Percentiles rank a stretch among this genome's conserved stretches.
These are phyloP conservation scores for Podocnemis expansa DNA, from an alignment of 2,113 vertebrate genomes.

Conservation along the genomic window DNA sequence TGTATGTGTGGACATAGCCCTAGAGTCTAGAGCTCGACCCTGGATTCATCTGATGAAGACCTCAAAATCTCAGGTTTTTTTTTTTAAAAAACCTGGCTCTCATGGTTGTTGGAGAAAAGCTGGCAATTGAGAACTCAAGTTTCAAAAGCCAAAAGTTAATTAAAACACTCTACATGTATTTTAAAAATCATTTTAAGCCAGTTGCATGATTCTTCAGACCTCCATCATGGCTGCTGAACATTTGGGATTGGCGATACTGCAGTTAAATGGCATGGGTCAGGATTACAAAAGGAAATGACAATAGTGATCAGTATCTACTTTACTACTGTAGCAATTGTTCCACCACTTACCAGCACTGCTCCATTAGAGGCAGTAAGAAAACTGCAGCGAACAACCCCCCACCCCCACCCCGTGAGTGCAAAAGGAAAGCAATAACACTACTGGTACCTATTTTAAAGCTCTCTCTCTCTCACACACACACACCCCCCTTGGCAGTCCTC, in stretches of 20 bases:
- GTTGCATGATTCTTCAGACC: not conserved
- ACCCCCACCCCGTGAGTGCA: not conserved
- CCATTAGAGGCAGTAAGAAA: not conserved
- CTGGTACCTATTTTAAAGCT: too few species aligned
- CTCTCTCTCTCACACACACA: too few species aligned
- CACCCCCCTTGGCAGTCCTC: not conserved
- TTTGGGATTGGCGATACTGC: not conserved
- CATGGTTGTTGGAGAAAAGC: not conserved
- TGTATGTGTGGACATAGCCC: too few species aligned
- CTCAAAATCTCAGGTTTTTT: not conserved
- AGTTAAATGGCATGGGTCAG: not conserved
- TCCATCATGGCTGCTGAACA: not conserved
- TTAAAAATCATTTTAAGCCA: not conserved
- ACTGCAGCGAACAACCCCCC: not conserved
- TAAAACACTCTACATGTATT: not conserved
- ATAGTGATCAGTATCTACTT: not conserved
- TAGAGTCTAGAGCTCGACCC: too few species aligned
- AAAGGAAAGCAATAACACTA: not conserved
- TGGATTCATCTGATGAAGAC: not conserved
- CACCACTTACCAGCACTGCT: not conserved
- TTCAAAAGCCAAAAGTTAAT: not conserved
- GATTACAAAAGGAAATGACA: not conserved
- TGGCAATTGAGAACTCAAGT: not conserved
- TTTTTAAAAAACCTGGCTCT: not conserved
- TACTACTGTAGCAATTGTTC: not conserved